These are phyloP conservation scores for Laterallus jamaicensis DNA, from an alignment of 2,113 vertebrate genomes.

Conservation along the genomic window DNA sequence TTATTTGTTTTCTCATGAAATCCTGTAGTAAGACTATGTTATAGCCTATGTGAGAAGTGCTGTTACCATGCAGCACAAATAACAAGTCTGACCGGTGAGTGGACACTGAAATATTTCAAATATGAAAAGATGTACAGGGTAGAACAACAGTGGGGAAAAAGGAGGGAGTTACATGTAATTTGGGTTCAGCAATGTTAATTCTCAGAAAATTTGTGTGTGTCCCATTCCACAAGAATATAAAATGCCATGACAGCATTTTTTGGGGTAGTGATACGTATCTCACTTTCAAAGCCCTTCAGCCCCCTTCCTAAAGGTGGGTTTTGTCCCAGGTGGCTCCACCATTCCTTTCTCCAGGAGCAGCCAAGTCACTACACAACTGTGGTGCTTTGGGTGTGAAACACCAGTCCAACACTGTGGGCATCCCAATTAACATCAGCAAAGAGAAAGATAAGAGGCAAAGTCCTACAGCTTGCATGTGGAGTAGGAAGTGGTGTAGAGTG, in stretches of 20 bases:
- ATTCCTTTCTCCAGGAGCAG: not conserved
- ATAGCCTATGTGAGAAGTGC: not conserved
- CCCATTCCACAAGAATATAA: not conserved
- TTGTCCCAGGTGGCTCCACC: not conserved
- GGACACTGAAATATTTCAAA: not conserved
- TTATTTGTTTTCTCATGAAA: constrained; percentile 40
- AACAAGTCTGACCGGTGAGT: not conserved
- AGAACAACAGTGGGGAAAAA: not conserved
- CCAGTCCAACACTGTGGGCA: too few relatives aligned
- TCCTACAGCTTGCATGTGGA: rapidly evolving
- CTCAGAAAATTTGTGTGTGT: not conserved
- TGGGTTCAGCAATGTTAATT: not conserved
- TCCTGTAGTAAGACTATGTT: not conserved
- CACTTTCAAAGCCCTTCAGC: not conserved
- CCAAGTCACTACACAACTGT: rapidly evolving
- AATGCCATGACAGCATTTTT: not conserved
- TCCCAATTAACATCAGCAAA: not conserved
- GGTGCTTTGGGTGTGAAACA: not conserved
- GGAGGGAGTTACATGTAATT: not conserved
- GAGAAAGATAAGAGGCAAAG: not conserved
- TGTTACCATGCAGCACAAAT: not conserved
- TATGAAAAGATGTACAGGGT: not conserved
- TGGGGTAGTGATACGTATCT: not conserved
- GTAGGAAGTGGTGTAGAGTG: not conserved
- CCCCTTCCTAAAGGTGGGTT: not conserved